Base-by-base conservation (phyloP, 2,888 invertebrate genomes). In the Linnaemya tessellans region DNA sequence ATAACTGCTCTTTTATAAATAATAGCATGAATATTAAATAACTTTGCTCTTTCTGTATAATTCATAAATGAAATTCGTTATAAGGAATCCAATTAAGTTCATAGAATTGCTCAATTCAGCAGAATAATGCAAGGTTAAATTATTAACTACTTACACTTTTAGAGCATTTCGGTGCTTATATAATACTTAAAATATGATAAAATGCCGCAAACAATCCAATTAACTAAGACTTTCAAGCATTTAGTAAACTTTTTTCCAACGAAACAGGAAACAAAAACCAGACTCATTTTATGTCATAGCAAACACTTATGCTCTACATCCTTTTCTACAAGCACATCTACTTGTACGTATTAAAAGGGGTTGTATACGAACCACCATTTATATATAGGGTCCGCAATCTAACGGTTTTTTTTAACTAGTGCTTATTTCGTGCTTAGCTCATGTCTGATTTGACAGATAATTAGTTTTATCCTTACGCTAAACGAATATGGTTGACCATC, bases 171-270 rank as follows among this genome's bases (percentile, higher is more conserved):
- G 43, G 11, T 82, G 51, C 71, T 82, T 77, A 71, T 56, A 30
- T 2, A 82, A 71, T 49, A 35, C 71, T 82, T 18, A 83, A 83
- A 65, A 78, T 58, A 83, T 60, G 82, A 83, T 83, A 78, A 83
- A 83, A 83, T 83, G 78, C 77, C 82, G 82, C 82, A 83, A 83
- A 78, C 82, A 83, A 83, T 71, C 82, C 82, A 83, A 83, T 73
- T 83, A 77, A 78, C 77, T 78, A 56, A 77, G 71, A 77, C 71
- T 82, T 65, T 82, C 71, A 65, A 82, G 82, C 51, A 77, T 83
- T 83, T 78, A 51, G 82, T 73, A 83, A 83, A 78, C 65, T 78
- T 71, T 73, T 82, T 71, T 43, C 43, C 30, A 67, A 67, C 56
- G 82, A 78, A 78, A 83, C 77, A 77, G 82, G 82, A 83, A 83